phyloP scores from a whole-genome alignment of 2,113 vertebrate species.

The Todiramphus chloris region DNA sequence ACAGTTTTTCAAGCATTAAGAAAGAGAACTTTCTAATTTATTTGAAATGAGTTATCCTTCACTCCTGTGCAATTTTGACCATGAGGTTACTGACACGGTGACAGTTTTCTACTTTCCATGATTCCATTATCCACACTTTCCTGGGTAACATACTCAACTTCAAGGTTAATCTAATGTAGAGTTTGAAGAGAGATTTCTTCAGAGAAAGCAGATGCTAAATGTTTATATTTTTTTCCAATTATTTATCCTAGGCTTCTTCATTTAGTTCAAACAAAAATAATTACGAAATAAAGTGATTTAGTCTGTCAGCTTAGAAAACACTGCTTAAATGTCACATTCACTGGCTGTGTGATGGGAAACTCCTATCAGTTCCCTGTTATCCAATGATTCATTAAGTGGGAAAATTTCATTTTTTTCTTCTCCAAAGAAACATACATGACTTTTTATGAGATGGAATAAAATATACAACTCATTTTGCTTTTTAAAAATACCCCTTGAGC shows the following conservation, averaged over 20 bases:
- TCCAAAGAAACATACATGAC: background rate
- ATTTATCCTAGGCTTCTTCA: background rate
- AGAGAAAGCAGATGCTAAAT: background rate
- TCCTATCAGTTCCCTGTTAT: background rate
- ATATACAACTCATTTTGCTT: background rate
- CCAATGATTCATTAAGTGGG: background rate
- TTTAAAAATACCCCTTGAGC: background rate
- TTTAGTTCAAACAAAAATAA: background rate
- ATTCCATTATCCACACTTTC: constrained; percentile 42
- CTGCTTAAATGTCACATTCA: background rate
- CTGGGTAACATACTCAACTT: constrained; percentile 41
- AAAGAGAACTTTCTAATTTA: background rate
- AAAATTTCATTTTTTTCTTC: background rate
- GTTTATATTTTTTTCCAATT: background rate
- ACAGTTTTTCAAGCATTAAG: background rate
- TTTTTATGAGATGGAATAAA: background rate
- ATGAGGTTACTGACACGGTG: background rate
- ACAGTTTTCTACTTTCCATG: background rate
- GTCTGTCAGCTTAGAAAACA: background rate
- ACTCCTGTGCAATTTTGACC: background rate
- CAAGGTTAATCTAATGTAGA: constrained; percentile 51
- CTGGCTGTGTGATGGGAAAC: background rate
- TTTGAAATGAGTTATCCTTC: background rate
- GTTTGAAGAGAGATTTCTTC: constrained; percentile 7
- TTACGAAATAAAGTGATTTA: background rate